Evolutionary conservation across 1,140 invertebrate species (phyloP), one percentile per base, ranked within the genome.

Genomic region (Rhopalosiphum maidis): DNA sequence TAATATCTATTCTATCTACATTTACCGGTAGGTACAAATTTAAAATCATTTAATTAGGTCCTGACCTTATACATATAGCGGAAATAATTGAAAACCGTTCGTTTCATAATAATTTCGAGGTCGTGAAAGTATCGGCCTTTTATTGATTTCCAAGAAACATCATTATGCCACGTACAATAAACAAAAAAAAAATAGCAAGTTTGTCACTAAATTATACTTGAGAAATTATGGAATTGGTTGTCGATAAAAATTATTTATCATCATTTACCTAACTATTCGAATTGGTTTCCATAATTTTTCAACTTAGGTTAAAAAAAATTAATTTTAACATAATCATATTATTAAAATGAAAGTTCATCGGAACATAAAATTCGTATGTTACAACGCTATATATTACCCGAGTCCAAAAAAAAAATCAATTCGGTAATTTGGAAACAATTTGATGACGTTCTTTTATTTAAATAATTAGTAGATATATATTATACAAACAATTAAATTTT

Each of bases 81-180:
- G 46, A 88, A 35, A 88, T 51, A 88, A 51, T 87, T 88, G 25
- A 35, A 48, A 88, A 88, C 86, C 86, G n/a, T 43, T 88, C 37
- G n/a, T 35, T 88, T 51, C n/a, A n/a, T 88, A 88, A 51, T 35
- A 51, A 37, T 88, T 88, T 51, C 86, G n/a, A 88, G 86, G 46
- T 51, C 43, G 15, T 9, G 37, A 83, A 83, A 85, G 37, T 85
- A 7, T 30, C 43, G 3, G 85, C 1, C 22, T 87, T 46, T 46
- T 87, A n/a, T 87, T 46, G 15, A 30, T 87, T n/a, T 46, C 25
- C 30, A 41, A 85, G 7, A 85, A 85, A 43, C 23, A 85, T 9
- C 2, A 60, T 43, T 43, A 41, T 11, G 15, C 11, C 0, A 5
- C 9, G 43, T 46, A 2, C 11, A 1, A 46, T 15, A 46, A 48